Base-by-base conservation (phyloP, 1,140 invertebrate species). In the Medauroidea extradentata region DNA sequence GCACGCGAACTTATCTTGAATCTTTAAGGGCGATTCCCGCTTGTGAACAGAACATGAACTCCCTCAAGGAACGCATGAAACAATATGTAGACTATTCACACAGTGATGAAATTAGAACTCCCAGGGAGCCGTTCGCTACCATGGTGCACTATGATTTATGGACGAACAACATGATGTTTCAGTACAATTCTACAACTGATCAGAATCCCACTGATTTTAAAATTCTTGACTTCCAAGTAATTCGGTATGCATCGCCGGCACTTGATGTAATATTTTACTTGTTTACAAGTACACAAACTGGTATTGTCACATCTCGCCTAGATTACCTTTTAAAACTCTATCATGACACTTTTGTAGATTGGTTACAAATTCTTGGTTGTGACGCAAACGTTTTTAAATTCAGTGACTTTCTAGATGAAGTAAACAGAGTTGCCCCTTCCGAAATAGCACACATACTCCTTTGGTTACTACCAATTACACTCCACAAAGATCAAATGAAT, bases 161-260 rank as follows among this genome's bases (percentile, higher is more conserved):
- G 58, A 55, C 34, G 8, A 55, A 55, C 11, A 60, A 60, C 18
- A 60, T 60, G 16, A 42, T 60, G 24, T 60, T 60, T 39, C 11
- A 19, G 13, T 60, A 60, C 38, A 27, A 55, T 25, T 25, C 9
- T 3, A 25, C 2, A 16, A 11, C 4, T 7, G 29, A 34, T 4
- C 4, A 18, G 13, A 23, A 1, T 5, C 58, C 43, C 14, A 19
- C 11, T 16, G 51, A 18, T 13, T 24, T 60, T 9, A 60, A 60
- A 48, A 48, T 60, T 38, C n/a, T 60, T 3, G 59, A 60, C 27
- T 60, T 60, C 39, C 51, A 60, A 38, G 9, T 23, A 11, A 48
- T 43, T 3, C 24, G 34, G 3, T 60, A 46, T 48, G 23, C 7
- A 46, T 60, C 59, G 13, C 59, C 59, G 14, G 16, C 43, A n/a